Base-by-base conservation (phyloP, 2,113 vertebrate genomes). In the Sialia sialis region DNA sequence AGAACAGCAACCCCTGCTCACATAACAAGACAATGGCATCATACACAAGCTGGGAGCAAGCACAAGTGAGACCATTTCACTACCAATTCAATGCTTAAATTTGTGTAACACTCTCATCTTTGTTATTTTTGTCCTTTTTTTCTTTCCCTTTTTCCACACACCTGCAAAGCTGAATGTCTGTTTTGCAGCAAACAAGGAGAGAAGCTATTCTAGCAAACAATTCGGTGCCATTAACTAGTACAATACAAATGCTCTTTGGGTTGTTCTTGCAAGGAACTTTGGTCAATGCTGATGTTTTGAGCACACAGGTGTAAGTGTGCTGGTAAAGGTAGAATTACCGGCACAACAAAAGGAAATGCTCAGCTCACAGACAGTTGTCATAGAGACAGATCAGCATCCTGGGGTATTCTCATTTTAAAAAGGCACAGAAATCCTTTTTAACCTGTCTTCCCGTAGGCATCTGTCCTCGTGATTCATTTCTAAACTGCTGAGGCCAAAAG, bases 301-400 rank as follows among this genome's bases (percentile, higher is more conserved):
- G 70, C 63, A 70, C 19, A 52, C 62, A 93, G 63, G 78, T 94
- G 30, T 59, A 90, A 87, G 75, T 52, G 46, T 2, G 3, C 38
- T 44, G 67, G 74, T 59, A 76, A 91, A 87, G 82, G 67, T 4
- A 87, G 74, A 82, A 69, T 69, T 78, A 74, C 34, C 0, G 0
- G 59, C 77, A 87, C 78, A 89, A 89, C 81, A 92, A 93, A 93
- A 91, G 80, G 19, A 66, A 95, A 62, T 0, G 4, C 63, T 88
- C 46, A 48, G 75, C 89, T 95, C 93, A 63, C 79, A 82, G 93
- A 75, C 73, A 93, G 87, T 94, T 95, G 95, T 95, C 93, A 97
- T 63, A 94, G 89, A 95, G 95, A 97, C 85, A 95, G 70, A 94
- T 83, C 84, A 85, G 90, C 81, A 95, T 95, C 87, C 85, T 0